Conservation (phyloP, 2,113 vertebrate genomes). For the Athene cunicularia region DNA sequence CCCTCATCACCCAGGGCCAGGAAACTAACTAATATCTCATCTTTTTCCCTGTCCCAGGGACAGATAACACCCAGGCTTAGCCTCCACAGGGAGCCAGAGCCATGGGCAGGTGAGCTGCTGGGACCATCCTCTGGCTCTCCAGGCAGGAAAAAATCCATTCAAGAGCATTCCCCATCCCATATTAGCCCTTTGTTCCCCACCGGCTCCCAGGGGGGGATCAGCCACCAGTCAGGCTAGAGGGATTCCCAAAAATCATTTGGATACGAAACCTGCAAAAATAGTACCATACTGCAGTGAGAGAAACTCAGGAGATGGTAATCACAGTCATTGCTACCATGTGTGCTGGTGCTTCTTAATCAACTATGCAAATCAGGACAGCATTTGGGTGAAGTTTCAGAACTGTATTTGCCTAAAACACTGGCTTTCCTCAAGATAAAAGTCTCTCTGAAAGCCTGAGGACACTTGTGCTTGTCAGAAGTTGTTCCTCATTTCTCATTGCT, state of each 20-base stretch:
- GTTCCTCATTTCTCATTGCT: background rate
- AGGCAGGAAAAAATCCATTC: background rate
- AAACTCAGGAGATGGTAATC: background rate
- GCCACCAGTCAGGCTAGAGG: background rate
- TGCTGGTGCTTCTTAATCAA: background rate
- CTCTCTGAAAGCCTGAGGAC: background rate
- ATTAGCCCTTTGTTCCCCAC: background rate
- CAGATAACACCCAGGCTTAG: background rate
- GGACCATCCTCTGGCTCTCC: background rate
- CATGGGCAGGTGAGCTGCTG: accelerated
- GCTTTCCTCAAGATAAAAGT: background rate
- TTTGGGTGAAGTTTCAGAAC: background rate
- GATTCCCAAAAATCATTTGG: background rate
- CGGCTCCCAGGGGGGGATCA: background rate
- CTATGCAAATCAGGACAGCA: background rate
- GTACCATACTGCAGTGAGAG: background rate
- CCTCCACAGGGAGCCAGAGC: background rate
- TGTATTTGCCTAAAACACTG: background rate
- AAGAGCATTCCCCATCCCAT: background rate
- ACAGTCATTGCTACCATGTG: background rate
- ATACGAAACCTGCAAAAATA: background rate
- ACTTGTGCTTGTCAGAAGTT: background rate
- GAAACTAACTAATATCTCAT: background rate
- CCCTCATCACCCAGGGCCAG: background rate
- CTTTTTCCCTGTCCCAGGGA: background rate